These are phyloP conservation scores for Siniperca obscura DNA, from an alignment of 2,797 vertebrate genomes.

Conservation along the genomic window DNA sequence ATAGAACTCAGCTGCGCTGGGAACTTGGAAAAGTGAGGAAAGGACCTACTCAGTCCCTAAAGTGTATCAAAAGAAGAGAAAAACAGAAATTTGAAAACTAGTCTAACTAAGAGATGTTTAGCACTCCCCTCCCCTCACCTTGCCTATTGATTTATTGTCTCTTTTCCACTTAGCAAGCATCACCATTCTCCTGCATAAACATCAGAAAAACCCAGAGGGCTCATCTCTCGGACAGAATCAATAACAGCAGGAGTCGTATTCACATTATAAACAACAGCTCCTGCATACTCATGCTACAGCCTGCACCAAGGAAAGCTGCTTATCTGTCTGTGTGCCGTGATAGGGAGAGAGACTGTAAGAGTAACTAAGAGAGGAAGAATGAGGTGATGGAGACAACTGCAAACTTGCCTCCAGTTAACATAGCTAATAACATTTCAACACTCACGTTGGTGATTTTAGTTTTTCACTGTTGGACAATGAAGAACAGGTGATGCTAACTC, in stretches of 20 bases:
- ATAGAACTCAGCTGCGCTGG: constrained; percentile 17
- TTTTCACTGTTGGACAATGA: not conserved
- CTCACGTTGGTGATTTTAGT: not conserved
- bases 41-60: constrained; percentile 26
- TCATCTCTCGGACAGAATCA: constrained; percentile 83
- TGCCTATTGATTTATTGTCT: constrained; percentile 83
- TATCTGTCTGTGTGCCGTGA: constrained; percentile 29
- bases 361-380: constrained; percentile 22
- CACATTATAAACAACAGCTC: constrained; percentile 79
- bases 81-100: constrained; percentile 75
- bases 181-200: constrained; percentile 84
- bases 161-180: constrained; percentile 83
- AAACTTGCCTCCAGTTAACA: not conserved
- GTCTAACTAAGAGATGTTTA: constrained; percentile 58
- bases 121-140: constrained; percentile 68
- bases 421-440: not conserved
- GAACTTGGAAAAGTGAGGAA: constrained; percentile 16
- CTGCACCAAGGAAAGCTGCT: constrained; percentile 51
- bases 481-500: not conserved
- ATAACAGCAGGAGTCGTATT: constrained; percentile 82
- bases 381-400: not conserved
- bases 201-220: constrained; percentile 83
- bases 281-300: constrained; percentile 72
- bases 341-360: constrained; percentile 22
- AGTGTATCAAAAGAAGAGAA: constrained; percentile 69